Base-by-base conservation (phyloP, 2,113 vertebrate species). In the Xiphophorus couchianus region DNA sequence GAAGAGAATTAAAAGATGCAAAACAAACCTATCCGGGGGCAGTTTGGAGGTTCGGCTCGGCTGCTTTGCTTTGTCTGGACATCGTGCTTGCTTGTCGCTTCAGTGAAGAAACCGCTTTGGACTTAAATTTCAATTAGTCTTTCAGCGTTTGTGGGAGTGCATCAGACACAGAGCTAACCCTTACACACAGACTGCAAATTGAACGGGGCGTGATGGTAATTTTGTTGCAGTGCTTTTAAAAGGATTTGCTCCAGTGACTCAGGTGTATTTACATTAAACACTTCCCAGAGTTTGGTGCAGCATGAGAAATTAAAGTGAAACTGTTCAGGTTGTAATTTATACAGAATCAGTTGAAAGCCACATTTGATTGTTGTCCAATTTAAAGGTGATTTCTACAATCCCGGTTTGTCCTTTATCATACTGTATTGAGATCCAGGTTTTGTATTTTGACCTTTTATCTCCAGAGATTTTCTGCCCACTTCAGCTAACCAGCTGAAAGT, bases 221-320 rank as follows among this genome's bases (percentile, higher is more conserved):
- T 31, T 66, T 66, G 14, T 33, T 27, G 35, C 42, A 10, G 12
- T 64, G 31, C 68, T 71, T 66, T 72, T 63, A 60, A 54, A 42
- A 29, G 17, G 37, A 67, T 64, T 12, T 30, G 61, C 29, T 48
- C 22, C 8, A 51, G 63, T 72, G 33, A 66, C 0, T 63, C 33
- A 3, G 10, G 7, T 64, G 66, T 71, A 14, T 63, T 68, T 76
- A 61, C 51, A 83, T 66, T 74, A 74, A 74, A 42, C 29, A 48
- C 19, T 31, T 15, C 67, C 51, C 60, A 2, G 37, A 11, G 51
- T 1, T 12, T 33, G 25, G 17, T 54, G 44, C 65, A 76, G 70
- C 44, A 29, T 62, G 60, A 1, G 10, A 65, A 62, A 74, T 68
- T n/a, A 30, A 28, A 58, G 44, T 8, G 37, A 3, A 44, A 58